Evolutionary conservation across 2,797 vertebrate genomes (phyloP), one percentile per base, ranked within the genome.

Genomic region (Malurus leucopterus): DNA sequence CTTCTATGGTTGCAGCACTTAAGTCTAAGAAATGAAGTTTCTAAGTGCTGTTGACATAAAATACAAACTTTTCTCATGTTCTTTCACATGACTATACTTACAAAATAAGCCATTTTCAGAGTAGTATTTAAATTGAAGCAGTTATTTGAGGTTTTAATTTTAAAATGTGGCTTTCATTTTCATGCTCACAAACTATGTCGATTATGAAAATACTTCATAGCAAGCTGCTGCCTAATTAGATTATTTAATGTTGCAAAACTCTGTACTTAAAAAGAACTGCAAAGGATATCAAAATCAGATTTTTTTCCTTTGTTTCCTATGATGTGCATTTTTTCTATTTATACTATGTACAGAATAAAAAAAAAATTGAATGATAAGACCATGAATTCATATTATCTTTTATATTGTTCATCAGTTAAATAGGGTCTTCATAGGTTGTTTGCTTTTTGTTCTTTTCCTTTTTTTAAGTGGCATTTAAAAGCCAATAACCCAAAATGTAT

Each of bases 201-300:
- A 63, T 78, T 84, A 70, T 46, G 70, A 83, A 94, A 92, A 92
- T 69, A 90, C 49, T 87, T 90, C 84, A 85, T 81, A 89, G 50
- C 76, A 92, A 87, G 70, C 83, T 78, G 59, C 74, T 93, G 63
- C 61, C 70, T 94, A 84, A 88, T 91, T 93, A 94, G 34, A 84
- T 82, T 70, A 92, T 86, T 91, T 92, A 94, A 92, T 80, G 54
- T 76, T 80, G 36, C 84, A 94, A 92, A 94, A 83, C 49, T 90
- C 79, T 67, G 29, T 32, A 86, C 58, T 84, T 71, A 59, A 86
- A 90, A 92, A 89, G 32, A 92, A 77, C 38, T 83, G 54, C 72
- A 83, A 84, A 86, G 12, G 80, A 63, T 32, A 91, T 84, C 1
- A 91, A 91, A 88, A 92, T 83, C 58, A 73, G 62, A 65, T 24